Evolutionary conservation across 2,113 vertebrate genomes (phyloP).

Genomic region (Malurus cyaneus): DNA sequence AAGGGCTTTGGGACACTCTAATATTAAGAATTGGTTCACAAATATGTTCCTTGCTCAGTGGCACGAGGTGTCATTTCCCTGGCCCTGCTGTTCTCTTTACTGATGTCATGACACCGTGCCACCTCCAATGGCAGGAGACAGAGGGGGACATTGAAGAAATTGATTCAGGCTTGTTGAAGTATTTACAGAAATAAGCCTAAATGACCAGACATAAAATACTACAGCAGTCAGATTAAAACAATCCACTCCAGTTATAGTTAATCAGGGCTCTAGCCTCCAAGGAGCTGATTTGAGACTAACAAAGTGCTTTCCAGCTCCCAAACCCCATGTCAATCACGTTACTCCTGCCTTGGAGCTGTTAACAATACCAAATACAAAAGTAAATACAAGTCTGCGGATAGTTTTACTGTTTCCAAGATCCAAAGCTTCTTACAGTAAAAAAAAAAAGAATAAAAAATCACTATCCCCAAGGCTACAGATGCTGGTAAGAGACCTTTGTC

Average conservation of each 20-base stretch:
- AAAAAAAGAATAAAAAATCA: not conserved
- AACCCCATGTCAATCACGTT: not conserved
- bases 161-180: conserved; percentile 49
- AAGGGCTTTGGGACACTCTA: not conserved
- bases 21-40: not conserved
- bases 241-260: conserved; percentile 48
- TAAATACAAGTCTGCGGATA: conserved; percentile 1
- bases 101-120: not conserved
- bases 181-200: conserved; percentile 56
- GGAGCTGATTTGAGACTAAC: conserved; percentile 23
- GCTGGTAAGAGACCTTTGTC: conserved; percentile 16
- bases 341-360: not conserved
- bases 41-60: not conserved
- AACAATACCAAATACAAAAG: not conserved
- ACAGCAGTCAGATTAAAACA: conserved; percentile 47
- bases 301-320: not conserved
- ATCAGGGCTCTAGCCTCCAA: conserved; percentile 44
- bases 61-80: not conserved
- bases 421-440: not conserved
- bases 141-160: not conserved
- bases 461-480: not conserved
- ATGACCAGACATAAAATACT: conserved; percentile 45
- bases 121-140: not conserved
- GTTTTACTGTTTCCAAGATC: not conserved
- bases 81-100: not conserved